Evolutionary conservation across 2,797 vertebrate genomes (phyloP).

Genomic region (Phoeniculus purpureus): DNA sequence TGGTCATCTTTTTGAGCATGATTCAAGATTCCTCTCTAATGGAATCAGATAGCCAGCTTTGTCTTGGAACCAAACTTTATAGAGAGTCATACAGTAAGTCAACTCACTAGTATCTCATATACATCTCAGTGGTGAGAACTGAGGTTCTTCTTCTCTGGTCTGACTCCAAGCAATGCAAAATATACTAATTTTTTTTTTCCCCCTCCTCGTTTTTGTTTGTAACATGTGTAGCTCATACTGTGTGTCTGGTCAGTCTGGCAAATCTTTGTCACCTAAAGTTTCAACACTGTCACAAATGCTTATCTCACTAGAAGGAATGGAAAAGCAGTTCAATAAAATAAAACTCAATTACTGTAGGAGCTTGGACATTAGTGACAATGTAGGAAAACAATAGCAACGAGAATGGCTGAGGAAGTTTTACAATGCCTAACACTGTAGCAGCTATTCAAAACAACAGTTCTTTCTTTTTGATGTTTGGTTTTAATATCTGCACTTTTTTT

Average conservation of each 20-base stretch:
- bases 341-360: conserved; percentile 62
- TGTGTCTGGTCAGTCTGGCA: conserved; percentile 15
- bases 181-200: rapidly evolving
- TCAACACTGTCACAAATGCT: conserved; percentile 21
- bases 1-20: not conserved
- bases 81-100: not conserved
- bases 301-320: conserved; percentile 50
- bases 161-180: not conserved
- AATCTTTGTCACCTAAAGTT: conserved; percentile 38
- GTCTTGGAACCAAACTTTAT: not conserved
- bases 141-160: not conserved
- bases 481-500: not conserved
- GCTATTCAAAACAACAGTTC: conserved; percentile 21
- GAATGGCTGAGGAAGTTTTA: conserved; percentile 45
- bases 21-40: not conserved
- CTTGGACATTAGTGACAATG: conserved; percentile 41
- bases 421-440: not conserved
- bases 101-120: not conserved
- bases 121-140: not conserved
- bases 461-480: conserved; percentile 5
- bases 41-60: conserved; percentile 1
- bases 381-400: conserved; percentile 53
- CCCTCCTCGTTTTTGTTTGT: not conserved
- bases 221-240: not conserved
- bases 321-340: conserved; percentile 57